Base-by-base conservation (phyloP, 1,140 invertebrate genomes). In the Ylistrum balloti region DNA sequence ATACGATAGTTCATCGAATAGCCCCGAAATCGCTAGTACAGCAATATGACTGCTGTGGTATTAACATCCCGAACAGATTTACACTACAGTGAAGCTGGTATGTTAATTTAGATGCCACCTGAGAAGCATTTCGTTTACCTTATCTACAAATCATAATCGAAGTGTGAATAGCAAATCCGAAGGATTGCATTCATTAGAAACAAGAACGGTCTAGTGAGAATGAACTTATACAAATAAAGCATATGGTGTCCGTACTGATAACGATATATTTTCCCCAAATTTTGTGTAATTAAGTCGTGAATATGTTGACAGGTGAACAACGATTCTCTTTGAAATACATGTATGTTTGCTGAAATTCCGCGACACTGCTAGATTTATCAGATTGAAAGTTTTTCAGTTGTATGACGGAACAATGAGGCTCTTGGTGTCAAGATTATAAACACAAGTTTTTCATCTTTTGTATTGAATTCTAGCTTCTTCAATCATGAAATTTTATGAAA, bases 401-500 rank as follows among this genome's bases (percentile, higher is more conserved):
- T 74, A 28, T 0, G 41, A n/a, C 20, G 45, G 5, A 9, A 74
- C n/a, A 74, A 74, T 74, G 56, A n/a, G n/a, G 1, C n/a, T 28
- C n/a, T 74, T 9, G n/a, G 28, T 74, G n/a, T 28, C 28, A 28
- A n/a, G 9, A 74, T 74, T 74, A 28, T 74, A 11, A 74, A 74
- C 28, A 74, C 56, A 74, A 74, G 28, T 74, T 74, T 28, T 74
- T n/a, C 11, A 17, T n/a, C n/a, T 5, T 74, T 74, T 28, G 1
- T 28, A 74, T 74, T 74, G 1, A 74, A 28, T 74, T 3, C 56
- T 74, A 11, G n/a, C 9, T 74, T 74, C 56, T 9, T 74, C 56
- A 74, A 28, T 74, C 56, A 74, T 74, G 56, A 74, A 74, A 74
- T 74, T 74, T 74, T n/a, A 74, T 74, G 56, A 74, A 74, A 74